phyloP scores from a whole-genome alignment of 1,140 invertebrate species.

The Bombus confusus region DNA sequence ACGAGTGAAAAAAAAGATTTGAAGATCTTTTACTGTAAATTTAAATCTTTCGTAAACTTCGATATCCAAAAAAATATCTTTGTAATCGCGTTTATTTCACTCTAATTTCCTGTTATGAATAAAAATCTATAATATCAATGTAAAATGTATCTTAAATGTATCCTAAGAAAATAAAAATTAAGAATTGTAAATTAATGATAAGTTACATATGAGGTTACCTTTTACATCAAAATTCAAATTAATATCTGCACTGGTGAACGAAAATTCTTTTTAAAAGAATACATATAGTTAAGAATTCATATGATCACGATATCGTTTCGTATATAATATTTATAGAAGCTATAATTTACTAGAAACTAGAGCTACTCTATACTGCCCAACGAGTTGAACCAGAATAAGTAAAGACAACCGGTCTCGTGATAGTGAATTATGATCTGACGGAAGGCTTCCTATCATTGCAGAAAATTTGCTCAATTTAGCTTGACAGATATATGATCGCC shows the following conservation, averaged over 20 bases:
- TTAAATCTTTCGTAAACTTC: background rate
- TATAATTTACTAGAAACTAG: background rate
- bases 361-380: background rate
- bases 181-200: too few relatives aligned
- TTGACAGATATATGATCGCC: background rate
- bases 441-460: background rate
- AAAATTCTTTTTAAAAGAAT: background rate
- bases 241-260: background rate
- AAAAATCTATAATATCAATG: too few relatives aligned
- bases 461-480: background rate
- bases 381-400: background rate
- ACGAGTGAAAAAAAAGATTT: background rate
- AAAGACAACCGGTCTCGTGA: background rate
- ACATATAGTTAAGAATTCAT: background rate
- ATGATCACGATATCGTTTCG: background rate
- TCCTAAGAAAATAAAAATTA: too few relatives aligned
- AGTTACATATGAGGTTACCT: too few relatives aligned
- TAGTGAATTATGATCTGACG: background rate
- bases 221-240: background rate
- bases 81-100: too few relatives aligned
- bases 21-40: background rate
- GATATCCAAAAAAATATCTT: background rate
- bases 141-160: too few relatives aligned
- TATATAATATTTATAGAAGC: background rate
- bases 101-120: too few relatives aligned